phyloP scores from a whole-genome alignment of 2,888 invertebrate species.

The Leucophenga maculata region DNA sequence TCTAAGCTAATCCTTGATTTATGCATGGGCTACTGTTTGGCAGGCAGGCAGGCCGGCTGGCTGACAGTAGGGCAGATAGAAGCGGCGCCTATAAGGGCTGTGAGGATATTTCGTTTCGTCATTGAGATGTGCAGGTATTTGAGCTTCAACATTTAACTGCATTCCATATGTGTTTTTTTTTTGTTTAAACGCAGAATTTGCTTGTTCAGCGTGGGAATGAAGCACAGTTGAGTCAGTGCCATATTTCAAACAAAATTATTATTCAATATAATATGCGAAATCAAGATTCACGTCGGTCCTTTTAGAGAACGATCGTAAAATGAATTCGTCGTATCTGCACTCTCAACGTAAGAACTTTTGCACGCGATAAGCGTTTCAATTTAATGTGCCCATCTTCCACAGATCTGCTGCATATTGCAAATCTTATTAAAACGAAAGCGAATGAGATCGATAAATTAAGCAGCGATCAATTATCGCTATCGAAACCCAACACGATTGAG shows the following conservation, averaged over 20 bases:
- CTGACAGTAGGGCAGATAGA: not conserved
- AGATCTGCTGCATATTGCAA: too few relatives aligned
- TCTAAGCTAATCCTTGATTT: constrained; percentile 54
- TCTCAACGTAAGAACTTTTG: too few relatives aligned
- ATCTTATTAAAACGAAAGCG: not conserved
- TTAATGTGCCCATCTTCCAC: not conserved
- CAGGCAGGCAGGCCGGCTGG: constrained; percentile 38
- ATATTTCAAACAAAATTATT: too few relatives aligned
- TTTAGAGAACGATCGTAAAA: too few relatives aligned
- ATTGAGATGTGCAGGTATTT: too few relatives aligned
- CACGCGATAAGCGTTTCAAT: constrained; percentile 3
- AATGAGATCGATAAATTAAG: constrained; percentile 62
- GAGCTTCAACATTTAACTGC: constrained; percentile 39
- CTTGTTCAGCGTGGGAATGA: constrained; percentile 14
- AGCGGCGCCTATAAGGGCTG: constrained; percentile 56
- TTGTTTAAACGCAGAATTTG: constrained; percentile 35
- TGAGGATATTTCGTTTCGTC: too few relatives aligned
- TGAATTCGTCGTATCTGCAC: too few relatives aligned
- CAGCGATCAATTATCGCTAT: constrained; percentile 64
- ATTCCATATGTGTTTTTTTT: too few relatives aligned
- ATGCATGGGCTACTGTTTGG: constrained; percentile 63
- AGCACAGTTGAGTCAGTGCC: not conserved
- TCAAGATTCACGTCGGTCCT: not conserved
- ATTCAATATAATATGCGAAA: too few relatives aligned
- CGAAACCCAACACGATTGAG: not conserved